These are phyloP conservation scores for Clytia hemisphaerica DNA, from an alignment of 30 jellyfish, hydroid and myxozoan genomes.

Conservation along the genomic window DNA sequence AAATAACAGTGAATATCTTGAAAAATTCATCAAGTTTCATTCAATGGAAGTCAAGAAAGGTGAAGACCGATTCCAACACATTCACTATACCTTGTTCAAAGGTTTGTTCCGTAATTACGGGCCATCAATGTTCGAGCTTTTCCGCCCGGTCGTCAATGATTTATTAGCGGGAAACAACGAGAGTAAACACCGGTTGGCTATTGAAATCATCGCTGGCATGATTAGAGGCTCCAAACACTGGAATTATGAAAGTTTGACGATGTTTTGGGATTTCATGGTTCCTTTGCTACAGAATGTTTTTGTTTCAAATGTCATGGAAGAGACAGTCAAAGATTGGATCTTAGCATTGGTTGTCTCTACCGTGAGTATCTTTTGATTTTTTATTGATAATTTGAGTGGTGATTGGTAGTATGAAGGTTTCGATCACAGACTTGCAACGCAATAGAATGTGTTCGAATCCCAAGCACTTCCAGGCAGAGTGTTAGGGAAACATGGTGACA, in stretches of 20 bases:
- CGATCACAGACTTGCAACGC: no score
- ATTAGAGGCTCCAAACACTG: conserved; percentile 91
- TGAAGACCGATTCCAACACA: conserved; percentile 57
- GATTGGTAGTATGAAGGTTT: neutral
- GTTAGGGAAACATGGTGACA: no score
- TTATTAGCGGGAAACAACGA: conserved; percentile 60
- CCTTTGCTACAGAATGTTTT: conserved; percentile 50
- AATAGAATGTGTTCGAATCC: no score
- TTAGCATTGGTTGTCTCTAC: conserved; percentile 79
- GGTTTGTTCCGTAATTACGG: conserved; percentile 68
- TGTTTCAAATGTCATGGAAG: conserved; percentile 51
- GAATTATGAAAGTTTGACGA: conserved; percentile 39
- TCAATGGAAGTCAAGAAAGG: conserved; percentile 88
- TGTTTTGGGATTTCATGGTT: conserved; percentile 52
- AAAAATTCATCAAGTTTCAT: conserved; percentile 56
- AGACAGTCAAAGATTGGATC: conserved; percentile 70
- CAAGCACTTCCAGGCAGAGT: no score
- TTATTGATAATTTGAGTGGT: neutral
- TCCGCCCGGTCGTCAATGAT: conserved; percentile 40
- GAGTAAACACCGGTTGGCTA: conserved; percentile 87
- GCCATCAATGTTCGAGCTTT: conserved; percentile 23
- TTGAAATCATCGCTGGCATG: conserved; percentile 79
- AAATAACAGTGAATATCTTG: conserved; percentile 40
- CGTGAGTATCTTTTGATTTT: conserved; percentile 24
- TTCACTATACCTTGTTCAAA: conserved; percentile 22